Conservation (phyloP, 2,113 vertebrate species). For the Menidia beryllina region DNA sequence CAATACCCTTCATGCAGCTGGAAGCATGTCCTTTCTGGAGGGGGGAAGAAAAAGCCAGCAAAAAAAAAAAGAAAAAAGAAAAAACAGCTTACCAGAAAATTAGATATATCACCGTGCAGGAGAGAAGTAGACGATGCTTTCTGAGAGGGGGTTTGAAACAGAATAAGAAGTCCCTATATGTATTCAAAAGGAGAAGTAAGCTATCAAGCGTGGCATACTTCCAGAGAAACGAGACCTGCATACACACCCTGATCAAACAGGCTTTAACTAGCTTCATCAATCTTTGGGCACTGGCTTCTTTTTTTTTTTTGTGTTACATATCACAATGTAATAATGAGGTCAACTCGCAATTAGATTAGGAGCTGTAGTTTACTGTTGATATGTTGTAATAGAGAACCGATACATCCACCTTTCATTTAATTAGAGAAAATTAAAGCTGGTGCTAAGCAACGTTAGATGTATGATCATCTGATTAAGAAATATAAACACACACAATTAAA, state of each 20-base stretch:
- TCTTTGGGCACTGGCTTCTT: not conserved
- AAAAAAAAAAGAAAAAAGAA: too few relatives aligned
- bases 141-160: slow-evolving; percentile 16
- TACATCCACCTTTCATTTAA: not conserved
- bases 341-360: slow-evolving; percentile 19
- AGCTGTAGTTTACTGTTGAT: slow-evolving; percentile 13
- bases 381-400: slow-evolving; percentile 13
- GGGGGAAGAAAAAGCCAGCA: slow-evolving; percentile 17
- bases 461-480: not conserved
- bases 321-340: slow-evolving; percentile 22
- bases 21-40: slow-evolving; percentile 50
- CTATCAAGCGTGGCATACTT: slow-evolving; percentile 19
- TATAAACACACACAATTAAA: not conserved
- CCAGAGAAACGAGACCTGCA: not conserved
- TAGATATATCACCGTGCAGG: not conserved
- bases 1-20: slow-evolving; percentile 52
- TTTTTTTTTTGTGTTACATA: slow-evolving; percentile 1
- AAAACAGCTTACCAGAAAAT: slow-evolving; percentile 17
- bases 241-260: not conserved
- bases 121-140: slow-evolving; percentile 10
- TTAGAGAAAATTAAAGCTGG: slow-evolving; percentile 17
- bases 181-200: slow-evolving; percentile 11
- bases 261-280: not conserved
- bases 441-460: not conserved
- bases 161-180: not conserved